A percentile compares a stretch with the other conserved stretches of the same genome.
Conservation (phyloP, 2,113 vertebrate genomes). For the Marcusenius ussheri region DNA sequence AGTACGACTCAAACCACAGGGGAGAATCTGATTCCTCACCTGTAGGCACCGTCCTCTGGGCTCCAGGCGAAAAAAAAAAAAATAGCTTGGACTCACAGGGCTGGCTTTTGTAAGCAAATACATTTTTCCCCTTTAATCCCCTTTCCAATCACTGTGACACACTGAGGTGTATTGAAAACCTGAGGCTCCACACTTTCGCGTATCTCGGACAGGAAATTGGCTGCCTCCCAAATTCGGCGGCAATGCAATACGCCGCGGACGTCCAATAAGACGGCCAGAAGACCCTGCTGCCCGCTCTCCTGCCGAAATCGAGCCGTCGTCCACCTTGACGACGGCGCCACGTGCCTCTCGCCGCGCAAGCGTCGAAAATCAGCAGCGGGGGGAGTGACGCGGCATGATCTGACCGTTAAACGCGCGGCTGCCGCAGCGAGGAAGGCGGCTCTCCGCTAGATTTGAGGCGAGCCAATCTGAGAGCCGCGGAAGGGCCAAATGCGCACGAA, state of each 20-base stretch:
- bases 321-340: background rate
- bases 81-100: background rate
- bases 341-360: background rate
- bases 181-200: background rate
- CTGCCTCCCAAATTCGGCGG: slow-evolving; percentile 11
- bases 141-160: slow-evolving; percentile 10
- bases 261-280: slow-evolving; percentile 17
- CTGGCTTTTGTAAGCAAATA: slow-evolving; percentile 6
- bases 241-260: slow-evolving; percentile 11
- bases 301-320: background rate
- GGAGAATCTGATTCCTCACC: background rate
- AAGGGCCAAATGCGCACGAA: background rate
- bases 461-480: background rate
- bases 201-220: slow-evolving; percentile 4
- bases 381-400: background rate
- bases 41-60: background rate
- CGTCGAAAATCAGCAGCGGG: background rate
- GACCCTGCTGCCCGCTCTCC: background rate
- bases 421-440: background rate
- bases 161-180: slow-evolving; percentile 8
- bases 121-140: slow-evolving; percentile 9
- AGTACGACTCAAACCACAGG: background rate
- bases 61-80: background rate
- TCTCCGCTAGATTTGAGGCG: background rate
- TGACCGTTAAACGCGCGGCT: background rate